Conservation (phyloP, 2,888 invertebrate species). For the Protodeltote pygarga region DNA sequence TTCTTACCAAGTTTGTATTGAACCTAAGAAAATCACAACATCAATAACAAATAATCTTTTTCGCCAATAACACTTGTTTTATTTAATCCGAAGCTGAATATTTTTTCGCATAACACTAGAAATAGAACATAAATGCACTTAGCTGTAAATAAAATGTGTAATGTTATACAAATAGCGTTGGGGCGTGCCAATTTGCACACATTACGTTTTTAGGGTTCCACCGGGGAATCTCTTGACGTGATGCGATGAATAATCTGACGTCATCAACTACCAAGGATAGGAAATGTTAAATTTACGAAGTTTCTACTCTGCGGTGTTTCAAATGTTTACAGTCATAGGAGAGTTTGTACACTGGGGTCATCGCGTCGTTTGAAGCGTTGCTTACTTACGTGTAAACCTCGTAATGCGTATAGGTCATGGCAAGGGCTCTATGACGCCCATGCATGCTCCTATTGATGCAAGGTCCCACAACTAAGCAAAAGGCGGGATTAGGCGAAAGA, state of each 20-base stretch:
- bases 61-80: conserved; percentile 33
- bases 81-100: conserved; percentile 32
- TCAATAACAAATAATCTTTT: conserved; percentile 27
- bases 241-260: neutral
- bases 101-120: conserved; percentile 18
- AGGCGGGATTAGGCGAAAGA: too few relatives aligned
- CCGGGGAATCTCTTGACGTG: conserved; percentile 13
- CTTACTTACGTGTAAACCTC: too few relatives aligned
- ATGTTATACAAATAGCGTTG: conserved; percentile 27
- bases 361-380: too few relatives aligned
- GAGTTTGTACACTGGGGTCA: too few relatives aligned
- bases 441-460: too few relatives aligned
- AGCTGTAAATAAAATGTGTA: conserved; percentile 43
- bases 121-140: conserved; percentile 44
- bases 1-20: neutral
- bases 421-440: too few relatives aligned
- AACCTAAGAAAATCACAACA: conserved; percentile 10
- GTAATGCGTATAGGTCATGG: too few relatives aligned
- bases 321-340: too few relatives aligned
- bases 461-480: too few relatives aligned
- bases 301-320: too few relatives aligned
- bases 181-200: conserved; percentile 54
- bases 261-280: too few relatives aligned
- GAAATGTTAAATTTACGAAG: neutral
- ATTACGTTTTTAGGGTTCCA: conserved; percentile 44